Evolutionary conservation across 1,140 invertebrate genomes (phyloP).

Genomic region (Liolophura sinensis): DNA sequence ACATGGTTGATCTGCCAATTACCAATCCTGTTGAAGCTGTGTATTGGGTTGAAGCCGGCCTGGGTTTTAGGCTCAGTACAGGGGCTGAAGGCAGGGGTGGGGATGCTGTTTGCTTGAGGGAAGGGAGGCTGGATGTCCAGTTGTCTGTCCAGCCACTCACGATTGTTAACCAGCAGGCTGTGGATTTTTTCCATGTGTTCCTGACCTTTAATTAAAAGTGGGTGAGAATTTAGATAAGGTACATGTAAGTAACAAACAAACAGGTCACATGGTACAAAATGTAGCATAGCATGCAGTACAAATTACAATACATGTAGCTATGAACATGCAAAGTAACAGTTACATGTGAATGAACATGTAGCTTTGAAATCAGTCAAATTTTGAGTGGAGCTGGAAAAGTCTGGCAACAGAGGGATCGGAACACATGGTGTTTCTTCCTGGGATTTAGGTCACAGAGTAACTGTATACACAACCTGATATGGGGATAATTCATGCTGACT

Average conservation of each 20-base stretch:
- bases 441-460: too few species aligned
- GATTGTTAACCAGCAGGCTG: conserved; percentile 42
- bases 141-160: conserved; percentile 42
- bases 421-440: too few species aligned
- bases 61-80: conserved; percentile 15
- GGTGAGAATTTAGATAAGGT: too few species aligned
- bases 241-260: too few species aligned
- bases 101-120: conserved; percentile 10
- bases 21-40: conserved; percentile 41
- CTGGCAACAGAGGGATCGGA: neutral
- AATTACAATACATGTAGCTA: too few species aligned
- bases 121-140: conserved; percentile 40
- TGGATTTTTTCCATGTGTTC: conserved; percentile 31
- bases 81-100: conserved; percentile 23
- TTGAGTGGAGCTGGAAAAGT: neutral
- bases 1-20: conserved; percentile 45
- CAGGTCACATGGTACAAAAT: too few species aligned
- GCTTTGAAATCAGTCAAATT: too few species aligned
- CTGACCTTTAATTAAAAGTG: conserved; percentile 26
- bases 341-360: too few species aligned
- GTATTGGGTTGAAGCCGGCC: conserved; percentile 35
- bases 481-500: too few species aligned
- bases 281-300: too few species aligned
- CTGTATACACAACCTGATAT: too few species aligned
- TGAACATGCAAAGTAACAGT: too few species aligned